Conservation (phyloP, 2,113 vertebrate species). For the Anser cygnoides region DNA sequence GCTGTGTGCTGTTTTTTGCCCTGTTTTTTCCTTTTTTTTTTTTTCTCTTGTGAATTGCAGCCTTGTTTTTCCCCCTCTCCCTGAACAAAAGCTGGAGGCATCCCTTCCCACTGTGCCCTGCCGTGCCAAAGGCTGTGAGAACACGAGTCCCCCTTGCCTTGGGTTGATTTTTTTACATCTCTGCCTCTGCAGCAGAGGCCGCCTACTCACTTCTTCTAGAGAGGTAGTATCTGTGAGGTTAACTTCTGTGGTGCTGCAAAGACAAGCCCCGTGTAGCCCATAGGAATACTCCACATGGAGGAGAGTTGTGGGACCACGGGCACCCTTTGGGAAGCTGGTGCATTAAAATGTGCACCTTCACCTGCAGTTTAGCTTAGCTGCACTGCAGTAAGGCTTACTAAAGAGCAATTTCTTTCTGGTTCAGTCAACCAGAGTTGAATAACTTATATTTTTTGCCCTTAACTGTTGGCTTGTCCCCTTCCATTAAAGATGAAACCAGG, state of each 20-base stretch:
- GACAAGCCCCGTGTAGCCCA: not conserved
- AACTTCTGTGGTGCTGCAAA: not conserved
- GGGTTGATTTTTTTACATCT: rapidly evolving
- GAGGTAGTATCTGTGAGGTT: not conserved
- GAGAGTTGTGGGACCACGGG: not conserved
- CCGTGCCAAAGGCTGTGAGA: not conserved
- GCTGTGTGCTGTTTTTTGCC: conserved; percentile 6
- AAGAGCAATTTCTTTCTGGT: not conserved
- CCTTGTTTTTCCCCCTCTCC: not conserved
- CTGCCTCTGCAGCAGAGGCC: not conserved
- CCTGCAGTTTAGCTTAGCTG: not conserved
- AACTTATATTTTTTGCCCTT: not conserved
- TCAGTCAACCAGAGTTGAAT: not conserved
- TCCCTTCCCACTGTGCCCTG: not conserved
- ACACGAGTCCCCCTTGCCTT: not conserved
- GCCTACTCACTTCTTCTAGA: not conserved
- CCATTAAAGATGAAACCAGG: not conserved
- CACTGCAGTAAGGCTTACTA: not conserved
- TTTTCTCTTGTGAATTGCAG: not conserved
- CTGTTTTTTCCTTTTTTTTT: not conserved
- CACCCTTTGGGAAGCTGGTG: not conserved
- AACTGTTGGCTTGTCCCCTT: not conserved
- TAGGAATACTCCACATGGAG: not conserved
- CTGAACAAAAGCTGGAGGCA: not conserved
- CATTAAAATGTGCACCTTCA: rapidly evolving